phyloP scores from a whole-genome alignment of 2,113 vertebrate genomes.

The Caloenas nicobarica region DNA sequence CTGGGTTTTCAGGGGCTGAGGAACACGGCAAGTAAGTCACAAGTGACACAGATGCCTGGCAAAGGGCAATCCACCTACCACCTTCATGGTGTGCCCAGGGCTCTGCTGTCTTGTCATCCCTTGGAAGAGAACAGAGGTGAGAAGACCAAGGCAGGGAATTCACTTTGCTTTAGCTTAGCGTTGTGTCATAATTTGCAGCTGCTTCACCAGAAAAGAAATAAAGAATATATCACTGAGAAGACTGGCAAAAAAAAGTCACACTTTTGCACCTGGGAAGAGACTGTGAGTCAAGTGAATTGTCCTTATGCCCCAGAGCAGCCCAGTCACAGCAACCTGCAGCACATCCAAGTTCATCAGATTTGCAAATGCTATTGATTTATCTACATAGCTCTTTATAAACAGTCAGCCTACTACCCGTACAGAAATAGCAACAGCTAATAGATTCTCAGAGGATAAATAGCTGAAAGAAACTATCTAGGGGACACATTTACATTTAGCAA shows the following conservation, averaged over 20 bases:
- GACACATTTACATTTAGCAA: background rate
- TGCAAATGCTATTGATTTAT: constrained; percentile 48
- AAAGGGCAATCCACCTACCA: background rate
- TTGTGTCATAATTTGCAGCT: background rate
- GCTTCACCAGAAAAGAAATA: background rate
- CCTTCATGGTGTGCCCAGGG: background rate
- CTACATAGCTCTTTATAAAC: constrained; percentile 2
- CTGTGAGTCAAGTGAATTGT: background rate
- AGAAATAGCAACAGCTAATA: constrained; percentile 9
- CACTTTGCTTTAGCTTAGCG: background rate
- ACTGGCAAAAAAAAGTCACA: background rate
- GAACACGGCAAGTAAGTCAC: background rate
- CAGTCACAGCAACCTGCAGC: background rate
- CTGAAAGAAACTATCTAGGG: background rate
- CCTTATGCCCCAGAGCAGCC: background rate
- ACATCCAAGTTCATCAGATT: background rate
- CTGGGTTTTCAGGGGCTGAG: background rate
- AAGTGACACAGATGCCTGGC: background rate
- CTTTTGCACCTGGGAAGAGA: background rate
- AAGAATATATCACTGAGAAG: background rate
- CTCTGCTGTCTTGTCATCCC: background rate
- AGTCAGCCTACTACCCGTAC: background rate
- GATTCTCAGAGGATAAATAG: constrained; percentile 42
- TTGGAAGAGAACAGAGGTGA: background rate
- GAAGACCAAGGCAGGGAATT: background rate